These are phyloP conservation scores for Drosophila sulfurigaster DNA, from an alignment of 1,140 invertebrate genomes.

Conservation along the genomic window DNA sequence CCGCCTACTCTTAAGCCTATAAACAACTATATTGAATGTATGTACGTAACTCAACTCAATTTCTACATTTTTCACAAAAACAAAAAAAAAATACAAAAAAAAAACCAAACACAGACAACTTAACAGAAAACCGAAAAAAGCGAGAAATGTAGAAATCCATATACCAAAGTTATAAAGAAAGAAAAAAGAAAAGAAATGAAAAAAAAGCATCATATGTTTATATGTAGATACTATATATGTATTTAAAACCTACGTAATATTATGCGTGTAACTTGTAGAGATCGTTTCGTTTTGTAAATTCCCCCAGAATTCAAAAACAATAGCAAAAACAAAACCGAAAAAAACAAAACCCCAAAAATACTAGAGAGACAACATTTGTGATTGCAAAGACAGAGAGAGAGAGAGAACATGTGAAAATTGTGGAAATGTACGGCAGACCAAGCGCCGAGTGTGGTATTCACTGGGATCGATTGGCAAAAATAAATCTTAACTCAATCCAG, in stretches of 20 bases:
- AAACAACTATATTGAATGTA: conserved; percentile 72
- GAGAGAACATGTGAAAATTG: conserved; percentile 16
- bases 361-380: conserved; percentile 43
- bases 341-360: conserved; percentile 45
- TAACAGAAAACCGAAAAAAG: conserved; percentile 1
- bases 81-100: conserved; percentile 15
- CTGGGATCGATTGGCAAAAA: conserved; percentile 42
- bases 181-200: conserved; percentile 27
- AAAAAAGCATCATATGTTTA: conserved; percentile 71
- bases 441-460: conserved; percentile 40
- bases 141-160: conserved; percentile 74
- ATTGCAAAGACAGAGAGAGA: conserved; percentile 28
- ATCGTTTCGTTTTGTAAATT: conserved; percentile 77
- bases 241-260: conserved; percentile 56
- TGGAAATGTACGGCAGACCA: conserved; percentile 35
- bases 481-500: conserved; percentile 73
- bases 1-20: conserved; percentile 33
- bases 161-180: conserved; percentile 77
- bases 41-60: conserved; percentile 79
- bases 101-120: conserved; percentile 11
- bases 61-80: conserved; percentile 55
- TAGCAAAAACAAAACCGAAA: conserved; percentile 49
- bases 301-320: conserved; percentile 34
- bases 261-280: conserved; percentile 71
- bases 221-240: conserved; percentile 78